Base-by-base conservation (phyloP, 2,888 invertebrate genomes). In the Cephus sareptanus region DNA sequence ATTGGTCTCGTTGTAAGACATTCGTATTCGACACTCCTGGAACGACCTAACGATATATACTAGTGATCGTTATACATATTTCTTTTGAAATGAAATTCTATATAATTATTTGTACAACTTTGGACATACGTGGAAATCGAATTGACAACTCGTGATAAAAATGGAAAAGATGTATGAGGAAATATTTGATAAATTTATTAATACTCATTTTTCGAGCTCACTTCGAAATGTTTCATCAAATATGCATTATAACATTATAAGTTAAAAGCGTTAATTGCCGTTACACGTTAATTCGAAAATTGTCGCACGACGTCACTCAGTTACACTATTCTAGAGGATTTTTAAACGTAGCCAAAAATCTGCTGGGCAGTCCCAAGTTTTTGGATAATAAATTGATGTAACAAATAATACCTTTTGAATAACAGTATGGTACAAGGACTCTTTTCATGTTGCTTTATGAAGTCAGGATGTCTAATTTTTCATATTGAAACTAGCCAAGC, bases 401-500 rank as follows among this genome's bases (percentile, higher is more conserved):
- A 40, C 4, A 23, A 23, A 23, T 23, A 23, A 40, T 40, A 1
- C 11, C 0, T 15, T 71, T 15, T 30, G 11, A 30, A 33, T 33
- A 30, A 71, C 12, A 71, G 6, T 15, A 30, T 33, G 31, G 71
- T 71, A 15, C 71, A 71, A 71, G 71, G 71, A 31, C 71, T 15
- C 33, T 33, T 71, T 33, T 71, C 71, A 2, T 31, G 71, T 76
- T 78, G 3, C 13, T 73, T 76, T 75, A 40, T 80, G 79, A 79
- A 69, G 77, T 84, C 81, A 81, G 80, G 77, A 77, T 78, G 40
- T 80, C 77, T 78, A 74, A 82, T 81, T 80, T 83, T 84, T 85
- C 82, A 84, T 81, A 85, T 82, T 83, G 82, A 83, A 85, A 87
- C 86, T 87, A 86, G 85, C 85, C 85, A 80, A 77, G 73, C 76